Base-by-base conservation (phyloP, 2,888 invertebrate species). In the Melieria picta region DNA sequence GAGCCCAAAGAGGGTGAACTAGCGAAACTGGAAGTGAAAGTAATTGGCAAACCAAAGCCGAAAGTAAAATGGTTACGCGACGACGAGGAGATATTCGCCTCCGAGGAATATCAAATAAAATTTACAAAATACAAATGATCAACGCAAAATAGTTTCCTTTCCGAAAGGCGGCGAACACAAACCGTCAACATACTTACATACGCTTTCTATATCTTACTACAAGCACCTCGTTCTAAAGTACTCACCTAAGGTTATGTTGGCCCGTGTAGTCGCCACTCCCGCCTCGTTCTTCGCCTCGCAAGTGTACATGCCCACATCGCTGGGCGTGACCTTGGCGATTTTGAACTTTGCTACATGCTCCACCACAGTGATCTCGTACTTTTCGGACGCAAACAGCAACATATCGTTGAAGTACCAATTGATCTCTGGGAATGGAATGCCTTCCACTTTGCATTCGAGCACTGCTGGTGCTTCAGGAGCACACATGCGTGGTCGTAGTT, bases 21-120 rank as follows among this genome's bases (percentile, higher is more conserved):
- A 78, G 93, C 93, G 75, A 92, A 94, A 87, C 88, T 96, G 85
- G 94, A 95, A 89, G 95, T 94, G 60, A 93, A 92, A 87, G 93
- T 93, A 66, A 89, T 91, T 80, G 95, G 95, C 56, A 90, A 91
- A 79, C 95, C 96, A 9, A 94, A 93, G 84, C 95, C 95, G 62
- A 89, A 90, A 85, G 90, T 92, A 65, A 92, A 91, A 85, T 96
- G 96, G 96, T 88, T 92, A 78, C 94, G 93, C 85, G 92, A 95
- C 84, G 93, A 93, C 66, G 88, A 90, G 77, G 92, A 94, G 88
- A 91, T 96, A 76, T 88, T 90, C 76, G 90, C 93, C 72, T 93
- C 94, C 0, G 91, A 92, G 84, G 95, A 95, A 88, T 95, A 94
- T 87, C 91, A 93, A 83, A 93, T 95, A n/a, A n/a, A n/a, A n/a